Base-by-base conservation (phyloP, 2,888 invertebrate species). In the Altica lythri region DNA sequence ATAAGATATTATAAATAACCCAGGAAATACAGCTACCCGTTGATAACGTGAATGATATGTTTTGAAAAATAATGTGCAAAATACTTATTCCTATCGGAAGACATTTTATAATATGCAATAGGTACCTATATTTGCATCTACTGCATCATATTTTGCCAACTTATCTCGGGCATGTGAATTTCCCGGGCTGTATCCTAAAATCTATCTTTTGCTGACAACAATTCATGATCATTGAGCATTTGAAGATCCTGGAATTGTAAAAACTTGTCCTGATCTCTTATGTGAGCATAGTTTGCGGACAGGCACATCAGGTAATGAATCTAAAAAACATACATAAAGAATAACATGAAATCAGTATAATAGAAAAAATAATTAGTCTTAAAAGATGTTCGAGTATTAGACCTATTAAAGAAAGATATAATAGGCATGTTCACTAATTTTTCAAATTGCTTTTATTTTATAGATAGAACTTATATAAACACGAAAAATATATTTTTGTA, bases 261-360 rank as follows among this genome's bases (percentile, higher is more conserved):
- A 76, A 95, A 92, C 75, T 95, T 94, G 72, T 93, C 93, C 71
- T 95, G 94, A 69, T 95, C 95, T 53, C 94, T 83, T 67, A 96
- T 95, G 70, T 95, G 95, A 5, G 95, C 95, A 72, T 95, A 96
- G 74, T 96, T 96, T 0, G 96, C 95, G 0, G 95, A 86, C 52
- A 96, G 79, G 73, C 95, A 95, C 91, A 95, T 95, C 65, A 96
- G 78, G 74, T 95, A 96, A 72, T 96, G 94, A 13, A 94, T 72
- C 80, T 83, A 64, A 71, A 72, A 55, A 43, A 47, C 53, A 46
- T 34, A 44, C 2, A 12, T n/a, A n/a, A n/a, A n/a, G n/a, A n/a
- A n/a, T n/a, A n/a, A n/a, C n/a, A n/a, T n/a, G n/a, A n/a, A n/a
- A n/a, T n/a, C n/a, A n/a, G n/a, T n/a, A n/a, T n/a, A n/a, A n/a